These are phyloP conservation scores for Eremophila alpestris DNA, from an alignment of 2,797 vertebrate genomes.

Conservation along the genomic window DNA sequence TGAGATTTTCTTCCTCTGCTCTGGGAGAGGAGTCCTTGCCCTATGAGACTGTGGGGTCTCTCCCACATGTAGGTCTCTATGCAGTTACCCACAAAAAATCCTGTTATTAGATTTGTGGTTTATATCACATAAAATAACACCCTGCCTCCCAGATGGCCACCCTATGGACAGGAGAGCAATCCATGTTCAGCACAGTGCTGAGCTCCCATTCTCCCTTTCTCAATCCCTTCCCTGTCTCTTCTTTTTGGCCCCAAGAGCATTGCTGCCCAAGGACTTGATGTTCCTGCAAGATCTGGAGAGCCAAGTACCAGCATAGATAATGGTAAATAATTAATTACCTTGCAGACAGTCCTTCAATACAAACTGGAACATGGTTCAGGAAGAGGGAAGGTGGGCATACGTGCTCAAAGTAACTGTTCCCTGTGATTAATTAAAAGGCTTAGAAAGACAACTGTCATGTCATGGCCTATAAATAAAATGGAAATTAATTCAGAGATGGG, in stretches of 20 bases:
- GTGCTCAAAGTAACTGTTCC: not conserved
- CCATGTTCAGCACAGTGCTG: not conserved
- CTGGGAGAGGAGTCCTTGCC: not conserved
- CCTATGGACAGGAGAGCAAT: not conserved
- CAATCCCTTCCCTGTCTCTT: not conserved
- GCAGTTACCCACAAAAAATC: not conserved
- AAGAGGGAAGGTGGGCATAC: not conserved
- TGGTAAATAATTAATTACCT: constrained; percentile 20
- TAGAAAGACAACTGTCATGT: not conserved
- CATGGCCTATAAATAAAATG: not conserved
- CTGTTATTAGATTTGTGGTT: not conserved
- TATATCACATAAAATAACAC: not conserved
- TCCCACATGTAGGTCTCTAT: not conserved
- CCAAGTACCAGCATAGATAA: not conserved
- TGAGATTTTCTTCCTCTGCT: not conserved
- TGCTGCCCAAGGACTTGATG: not conserved
- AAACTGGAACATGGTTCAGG: not conserved
- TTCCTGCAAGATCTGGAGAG: not conserved
- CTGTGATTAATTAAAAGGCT: constrained; percentile 4
- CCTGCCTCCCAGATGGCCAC: not conserved
- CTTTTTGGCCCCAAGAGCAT: not conserved
- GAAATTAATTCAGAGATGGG: not conserved
- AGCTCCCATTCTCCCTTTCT: not conserved
- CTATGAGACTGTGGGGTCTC: not conserved
- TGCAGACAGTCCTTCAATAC: not conserved